phyloP scores from a whole-genome alignment of 2,113 vertebrate species.

The Otocyon megalotis region DNA sequence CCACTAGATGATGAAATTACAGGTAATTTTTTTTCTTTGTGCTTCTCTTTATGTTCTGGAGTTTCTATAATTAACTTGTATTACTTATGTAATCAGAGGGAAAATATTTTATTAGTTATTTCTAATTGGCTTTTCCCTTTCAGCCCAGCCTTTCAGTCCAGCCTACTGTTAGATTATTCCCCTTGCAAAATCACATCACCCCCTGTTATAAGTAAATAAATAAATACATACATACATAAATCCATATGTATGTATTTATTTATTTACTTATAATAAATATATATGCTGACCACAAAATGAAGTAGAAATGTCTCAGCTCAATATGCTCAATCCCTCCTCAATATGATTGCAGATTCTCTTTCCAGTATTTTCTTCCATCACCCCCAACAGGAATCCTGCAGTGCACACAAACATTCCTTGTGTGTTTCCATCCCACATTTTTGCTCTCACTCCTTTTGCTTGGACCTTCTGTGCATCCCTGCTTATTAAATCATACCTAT shows the following conservation, averaged over 20 bases:
- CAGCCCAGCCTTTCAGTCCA: not conserved
- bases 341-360: conserved; percentile 52
- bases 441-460: conserved; percentile 22
- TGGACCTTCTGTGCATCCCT: not conserved
- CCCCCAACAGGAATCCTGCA: not conserved
- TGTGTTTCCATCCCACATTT: conserved; percentile 12
- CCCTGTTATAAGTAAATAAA: not conserved
- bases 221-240: not conserved
- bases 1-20: conserved; percentile 4
- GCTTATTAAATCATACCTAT: conserved; percentile 50
- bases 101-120: conserved; percentile 32
- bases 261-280: too few species aligned
- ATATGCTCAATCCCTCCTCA: not conserved
- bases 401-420: conserved; percentile 53
- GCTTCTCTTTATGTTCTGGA: not conserved
- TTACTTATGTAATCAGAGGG: not conserved
- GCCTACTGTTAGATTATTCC: not conserved
- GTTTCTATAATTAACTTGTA: not conserved
- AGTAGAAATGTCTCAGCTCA: not conserved
- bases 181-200: conserved; percentile 27
- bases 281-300: conserved; percentile 43
- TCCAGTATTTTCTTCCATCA: conserved; percentile 4
- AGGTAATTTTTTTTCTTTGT: not conserved
- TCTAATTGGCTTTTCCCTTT: conserved; percentile 16
- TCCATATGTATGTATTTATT: not conserved